A percentile compares a stretch with the other conserved stretches of the same genome.
Evolutionary conservation across 2,797 vertebrate genomes (phyloP).

Genomic region (Ispidina picta): DNA sequence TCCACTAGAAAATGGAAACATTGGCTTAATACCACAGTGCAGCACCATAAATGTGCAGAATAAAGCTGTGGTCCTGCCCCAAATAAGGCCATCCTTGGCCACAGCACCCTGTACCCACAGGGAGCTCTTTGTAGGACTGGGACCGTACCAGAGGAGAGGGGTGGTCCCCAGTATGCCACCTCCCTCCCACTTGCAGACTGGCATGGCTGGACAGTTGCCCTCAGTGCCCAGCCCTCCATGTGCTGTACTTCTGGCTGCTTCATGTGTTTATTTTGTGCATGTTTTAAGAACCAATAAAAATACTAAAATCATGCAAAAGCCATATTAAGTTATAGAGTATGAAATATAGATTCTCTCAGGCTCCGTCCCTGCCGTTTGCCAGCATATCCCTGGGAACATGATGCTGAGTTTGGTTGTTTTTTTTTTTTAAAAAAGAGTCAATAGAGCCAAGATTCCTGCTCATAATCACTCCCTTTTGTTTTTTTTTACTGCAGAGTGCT

Average conservation of each 20-base stretch:
- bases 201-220: background rate
- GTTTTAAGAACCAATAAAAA: slow-evolving; percentile 41
- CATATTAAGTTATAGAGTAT: slow-evolving; percentile 48
- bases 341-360: slow-evolving; percentile 39
- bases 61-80: background rate
- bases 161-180: background rate
- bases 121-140: background rate
- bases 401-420: background rate
- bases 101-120: background rate
- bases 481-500: background rate
- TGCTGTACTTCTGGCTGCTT: slow-evolving; percentile 1
- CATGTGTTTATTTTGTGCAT: background rate
- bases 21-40: background rate
- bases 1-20: slow-evolving; percentile 39
- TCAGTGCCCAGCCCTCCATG: background rate
- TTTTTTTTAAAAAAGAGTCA: background rate
- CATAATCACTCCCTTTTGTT: slow-evolving; percentile 36
- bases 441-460: slow-evolving; percentile 55
- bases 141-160: background rate
- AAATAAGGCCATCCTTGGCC: background rate
- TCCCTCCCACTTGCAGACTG: slow-evolving; percentile 3
- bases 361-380: slow-evolving; percentile 26
- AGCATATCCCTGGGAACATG: slow-evolving; percentile 51
- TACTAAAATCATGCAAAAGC: slow-evolving; percentile 20
- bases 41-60: slow-evolving; percentile 28